These are phyloP conservation scores for Micromys minutus DNA, from an alignment of 2,113 vertebrate species.

Conservation along the genomic window DNA sequence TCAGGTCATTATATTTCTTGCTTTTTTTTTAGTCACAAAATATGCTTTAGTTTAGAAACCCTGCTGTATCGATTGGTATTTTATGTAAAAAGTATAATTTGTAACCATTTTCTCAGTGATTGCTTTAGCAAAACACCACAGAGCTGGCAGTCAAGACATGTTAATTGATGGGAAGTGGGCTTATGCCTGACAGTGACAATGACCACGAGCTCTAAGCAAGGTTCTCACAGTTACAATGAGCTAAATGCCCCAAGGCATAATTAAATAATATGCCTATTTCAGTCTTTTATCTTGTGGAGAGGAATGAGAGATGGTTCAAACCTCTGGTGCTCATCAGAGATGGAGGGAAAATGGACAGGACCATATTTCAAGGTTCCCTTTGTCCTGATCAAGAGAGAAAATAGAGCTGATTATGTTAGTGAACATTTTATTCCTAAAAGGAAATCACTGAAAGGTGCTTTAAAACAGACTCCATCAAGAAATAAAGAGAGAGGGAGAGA, in stretches of 20 bases:
- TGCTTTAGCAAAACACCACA: background rate
- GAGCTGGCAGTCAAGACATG: background rate
- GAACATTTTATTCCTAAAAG: conserved; percentile 38
- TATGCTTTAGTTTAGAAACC: background rate
- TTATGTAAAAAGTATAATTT: conserved; percentile 52
- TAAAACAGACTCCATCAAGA: conserved; percentile 44
- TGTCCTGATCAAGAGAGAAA: background rate
- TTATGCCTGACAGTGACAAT: background rate
- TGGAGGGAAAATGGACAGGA: background rate
- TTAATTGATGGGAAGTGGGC: conserved; percentile 16
- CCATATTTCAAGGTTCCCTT: background rate
- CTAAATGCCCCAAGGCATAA: background rate
- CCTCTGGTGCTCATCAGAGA: background rate
- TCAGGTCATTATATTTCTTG: background rate
- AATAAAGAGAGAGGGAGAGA: background rate
- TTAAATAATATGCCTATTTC: background rate
- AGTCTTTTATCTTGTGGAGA: background rate
- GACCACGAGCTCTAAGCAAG: background rate
- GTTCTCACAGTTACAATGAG: background rate
- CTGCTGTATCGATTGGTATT: background rate
- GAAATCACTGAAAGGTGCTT: conserved; percentile 17
- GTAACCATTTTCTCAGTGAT: conserved; percentile 33
- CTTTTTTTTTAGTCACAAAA: conserved; percentile 6
- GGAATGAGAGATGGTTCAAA: background rate
- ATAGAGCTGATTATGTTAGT: conserved; percentile 14